Base-by-base conservation (phyloP, 2,888 invertebrate species). In the Cheilosia urbana region DNA sequence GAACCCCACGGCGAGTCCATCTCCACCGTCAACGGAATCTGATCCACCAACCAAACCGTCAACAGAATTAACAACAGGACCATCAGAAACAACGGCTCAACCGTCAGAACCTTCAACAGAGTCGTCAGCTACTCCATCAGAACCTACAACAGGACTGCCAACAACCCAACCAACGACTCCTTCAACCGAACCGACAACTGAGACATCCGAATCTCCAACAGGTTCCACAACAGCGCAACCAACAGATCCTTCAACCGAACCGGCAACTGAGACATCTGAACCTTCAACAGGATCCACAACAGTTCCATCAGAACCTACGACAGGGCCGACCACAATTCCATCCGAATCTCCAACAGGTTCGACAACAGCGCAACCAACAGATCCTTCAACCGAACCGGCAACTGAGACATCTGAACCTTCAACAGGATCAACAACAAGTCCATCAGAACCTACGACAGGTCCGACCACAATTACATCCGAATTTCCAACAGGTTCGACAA, bases 81-180 rank as follows among this genome's bases (percentile, higher is more conserved):
- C 71, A 1, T 11, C 47, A 42, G 63, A 11, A 27, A 51, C n/a
- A n/a, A n/a, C n/a, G n/a, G n/a, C n/a, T n/a, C n/a, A n/a, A 19
- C 7, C 63, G 15, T 4, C 17, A 2, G n/a, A 62, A 13, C 19
- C 63, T 4, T 15, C 30, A 30, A 30, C 17, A 1, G 47, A 3
- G 4, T 4, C 34, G 5, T 0, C 63, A 34, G 7, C 47, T 1
- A 11, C 19, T 2, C 2, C 47, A 9, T 1, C 19, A 0, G 47
- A 47, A 42, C n/a, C 62, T 42, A 3, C 30, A 13, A 34, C 15
- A 19, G 30, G 5, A 7, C 2, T 24, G 5, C 3, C 24, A n/a
- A 17, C 37, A 1, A 15, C 9, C 11, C 17, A 51, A 13, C 4
- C 24, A 62, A 19, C 24, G 1, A 21, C 49, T 13, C 15, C 49